phyloP scores from a whole-genome alignment of 2,797 vertebrate species.

The Cirrhinus mrigala region DNA sequence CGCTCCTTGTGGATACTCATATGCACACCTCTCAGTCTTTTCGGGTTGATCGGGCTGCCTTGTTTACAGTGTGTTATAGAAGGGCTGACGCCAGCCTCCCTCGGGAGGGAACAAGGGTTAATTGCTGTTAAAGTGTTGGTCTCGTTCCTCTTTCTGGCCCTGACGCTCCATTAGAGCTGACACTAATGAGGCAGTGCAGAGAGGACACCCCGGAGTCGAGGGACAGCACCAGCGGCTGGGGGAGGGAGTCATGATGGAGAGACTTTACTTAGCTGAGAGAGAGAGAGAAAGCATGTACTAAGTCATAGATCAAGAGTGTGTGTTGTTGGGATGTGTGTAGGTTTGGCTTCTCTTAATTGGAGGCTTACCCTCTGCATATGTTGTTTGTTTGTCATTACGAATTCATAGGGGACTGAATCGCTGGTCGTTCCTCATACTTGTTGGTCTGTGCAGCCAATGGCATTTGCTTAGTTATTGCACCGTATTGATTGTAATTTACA shows the following conservation, averaged over 20 bases:
- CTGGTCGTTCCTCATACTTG: not conserved
- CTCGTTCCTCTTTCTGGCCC: conserved; percentile 84
- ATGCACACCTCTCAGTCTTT: conserved; percentile 69
- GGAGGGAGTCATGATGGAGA: conserved; percentile 23
- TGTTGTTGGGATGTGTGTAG: conserved; percentile 43
- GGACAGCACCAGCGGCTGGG: conserved; percentile 44
- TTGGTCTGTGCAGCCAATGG: conserved; percentile 7
- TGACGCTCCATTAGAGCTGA: conserved; percentile 87
- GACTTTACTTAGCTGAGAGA: conserved; percentile 45
- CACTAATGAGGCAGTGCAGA: conserved; percentile 87
- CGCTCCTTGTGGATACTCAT: conserved; percentile 23
- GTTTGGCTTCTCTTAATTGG: conserved; percentile 58
- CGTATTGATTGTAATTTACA: conserved; percentile 18
- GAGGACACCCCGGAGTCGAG: conserved; percentile 74
- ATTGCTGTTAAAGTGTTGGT: conserved; percentile 90
- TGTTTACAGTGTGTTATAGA: conserved; percentile 90
- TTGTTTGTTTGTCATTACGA: conserved; percentile 58
- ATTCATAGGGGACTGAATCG: conserved; percentile 43
- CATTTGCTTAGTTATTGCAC: conserved; percentile 20
- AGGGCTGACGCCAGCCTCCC: conserved; percentile 86
- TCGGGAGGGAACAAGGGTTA: conserved; percentile 86
- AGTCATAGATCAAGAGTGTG: conserved; percentile 66
- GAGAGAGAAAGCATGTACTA: conserved; percentile 24
- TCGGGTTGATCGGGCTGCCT: conserved; percentile 84
- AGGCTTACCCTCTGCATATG: conserved; percentile 54